A percentile compares a stretch with the other conserved stretches of the same genome.
These are phyloP conservation scores for Grallaria varia DNA, from an alignment of 2,113 vertebrate genomes.

Conservation along the genomic window DNA sequence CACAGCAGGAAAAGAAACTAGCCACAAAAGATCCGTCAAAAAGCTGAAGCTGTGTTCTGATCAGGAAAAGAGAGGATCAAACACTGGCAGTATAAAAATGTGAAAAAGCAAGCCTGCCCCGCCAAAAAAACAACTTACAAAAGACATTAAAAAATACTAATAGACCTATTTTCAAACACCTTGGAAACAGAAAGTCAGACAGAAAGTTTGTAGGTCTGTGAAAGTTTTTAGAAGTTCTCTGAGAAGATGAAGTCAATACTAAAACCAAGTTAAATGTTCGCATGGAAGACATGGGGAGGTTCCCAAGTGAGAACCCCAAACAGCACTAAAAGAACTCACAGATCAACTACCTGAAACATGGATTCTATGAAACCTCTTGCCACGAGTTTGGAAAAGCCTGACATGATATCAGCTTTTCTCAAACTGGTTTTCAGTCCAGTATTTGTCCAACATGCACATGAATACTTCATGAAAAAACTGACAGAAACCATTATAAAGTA, in stretches of 20 bases:
- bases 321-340: background rate
- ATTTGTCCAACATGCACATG: background rate
- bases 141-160: background rate
- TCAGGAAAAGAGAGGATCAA: background rate
- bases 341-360: background rate
- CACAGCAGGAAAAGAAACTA: background rate
- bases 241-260: background rate
- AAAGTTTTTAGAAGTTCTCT: background rate
- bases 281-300: background rate
- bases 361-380: background rate
- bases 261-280: background rate
- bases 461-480: background rate
- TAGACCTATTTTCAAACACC: background rate
- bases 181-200: background rate
- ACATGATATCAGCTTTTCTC: background rate
- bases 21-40: background rate
- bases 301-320: background rate
- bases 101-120: background rate
- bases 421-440: background rate
- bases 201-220: background rate
- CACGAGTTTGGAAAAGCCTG: background rate
- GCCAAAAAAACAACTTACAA: background rate
- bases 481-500: background rate
- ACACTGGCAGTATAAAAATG: background rate
- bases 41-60: background rate